Evolutionary conservation across 2,797 vertebrate genomes (phyloP).

Genomic region (Prunella strophiata): DNA sequence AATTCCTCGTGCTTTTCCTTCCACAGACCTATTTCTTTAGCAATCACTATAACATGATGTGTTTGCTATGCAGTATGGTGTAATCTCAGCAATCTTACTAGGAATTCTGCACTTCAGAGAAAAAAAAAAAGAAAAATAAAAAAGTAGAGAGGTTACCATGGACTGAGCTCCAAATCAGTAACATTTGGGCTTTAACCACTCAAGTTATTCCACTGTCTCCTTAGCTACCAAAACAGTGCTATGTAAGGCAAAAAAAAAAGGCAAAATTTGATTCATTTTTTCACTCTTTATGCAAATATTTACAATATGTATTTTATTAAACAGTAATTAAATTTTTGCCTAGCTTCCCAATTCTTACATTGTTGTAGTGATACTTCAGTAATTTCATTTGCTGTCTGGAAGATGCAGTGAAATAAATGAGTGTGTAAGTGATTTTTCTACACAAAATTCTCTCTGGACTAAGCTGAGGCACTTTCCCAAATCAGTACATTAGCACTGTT

Average conservation of each 20-base stretch:
- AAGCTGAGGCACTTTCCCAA: neutral
- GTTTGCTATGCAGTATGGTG: neutral
- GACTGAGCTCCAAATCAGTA: neutral
- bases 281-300: neutral
- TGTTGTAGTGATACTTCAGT: neutral
- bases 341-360: neutral
- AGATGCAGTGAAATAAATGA: neutral
- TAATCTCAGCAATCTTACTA: neutral
- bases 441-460: neutral
- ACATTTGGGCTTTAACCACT: neutral
- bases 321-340: neutral
- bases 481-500: neutral
- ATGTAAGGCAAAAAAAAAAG: neutral
- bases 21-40: neutral
- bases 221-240: neutral
- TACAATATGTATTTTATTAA: neutral
- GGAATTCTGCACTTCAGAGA: neutral
- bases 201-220: neutral
- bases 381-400: neutral
- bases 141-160: neutral
- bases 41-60: neutral
- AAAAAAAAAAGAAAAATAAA: neutral
- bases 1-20: neutral
- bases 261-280: neutral
- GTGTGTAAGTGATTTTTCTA: slow-evolving; percentile 7